Percentiles rank a stretch among this genome's conserved stretches.
Conservation (phyloP, 2,888 invertebrate genomes). For the Plagodis dolabraria region DNA sequence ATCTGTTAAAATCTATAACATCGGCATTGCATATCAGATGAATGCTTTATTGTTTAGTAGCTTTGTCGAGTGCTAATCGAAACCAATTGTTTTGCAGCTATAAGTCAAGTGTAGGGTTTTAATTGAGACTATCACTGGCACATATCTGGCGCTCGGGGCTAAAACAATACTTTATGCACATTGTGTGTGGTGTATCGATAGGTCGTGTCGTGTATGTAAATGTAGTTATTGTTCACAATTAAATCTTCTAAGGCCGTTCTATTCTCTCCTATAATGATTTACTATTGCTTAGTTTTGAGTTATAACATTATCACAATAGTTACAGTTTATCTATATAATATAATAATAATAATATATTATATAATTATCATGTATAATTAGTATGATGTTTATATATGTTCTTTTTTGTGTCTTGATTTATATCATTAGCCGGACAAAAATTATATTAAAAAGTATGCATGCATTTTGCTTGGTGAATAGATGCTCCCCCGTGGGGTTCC, state of each 20-base stretch:
- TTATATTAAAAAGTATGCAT: too few relatives aligned
- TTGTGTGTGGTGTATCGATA: conserved; percentile 16
- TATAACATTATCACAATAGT: too few relatives aligned
- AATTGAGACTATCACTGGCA: conserved; percentile 73
- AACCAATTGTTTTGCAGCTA: conserved; percentile 78
- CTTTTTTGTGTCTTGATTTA: too few relatives aligned
- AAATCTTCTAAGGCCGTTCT: not conserved
- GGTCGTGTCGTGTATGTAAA: conserved; percentile 3
- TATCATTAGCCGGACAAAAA: too few relatives aligned
- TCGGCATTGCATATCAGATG: conserved; percentile 41
- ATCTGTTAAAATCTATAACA: conserved; percentile 44
- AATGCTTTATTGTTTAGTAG: conserved; percentile 74
- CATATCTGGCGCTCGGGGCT: conserved; percentile 60
- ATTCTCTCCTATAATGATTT: conserved; percentile 1
- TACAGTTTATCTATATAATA: too few relatives aligned
- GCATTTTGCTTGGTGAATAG: too few relatives aligned
- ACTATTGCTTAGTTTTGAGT: too few relatives aligned
- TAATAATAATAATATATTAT: too few relatives aligned
- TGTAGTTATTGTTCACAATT: conserved; percentile 7
- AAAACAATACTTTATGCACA: conserved; percentile 41
- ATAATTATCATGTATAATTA: too few relatives aligned
- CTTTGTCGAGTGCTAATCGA: conserved; percentile 77
- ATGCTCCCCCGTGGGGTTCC: too few relatives aligned
- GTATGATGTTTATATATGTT: too few relatives aligned
- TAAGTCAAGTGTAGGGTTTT: conserved; percentile 74